Base-by-base conservation (phyloP, 2,888 invertebrate species). In the Steinernema carpocapsae region DNA sequence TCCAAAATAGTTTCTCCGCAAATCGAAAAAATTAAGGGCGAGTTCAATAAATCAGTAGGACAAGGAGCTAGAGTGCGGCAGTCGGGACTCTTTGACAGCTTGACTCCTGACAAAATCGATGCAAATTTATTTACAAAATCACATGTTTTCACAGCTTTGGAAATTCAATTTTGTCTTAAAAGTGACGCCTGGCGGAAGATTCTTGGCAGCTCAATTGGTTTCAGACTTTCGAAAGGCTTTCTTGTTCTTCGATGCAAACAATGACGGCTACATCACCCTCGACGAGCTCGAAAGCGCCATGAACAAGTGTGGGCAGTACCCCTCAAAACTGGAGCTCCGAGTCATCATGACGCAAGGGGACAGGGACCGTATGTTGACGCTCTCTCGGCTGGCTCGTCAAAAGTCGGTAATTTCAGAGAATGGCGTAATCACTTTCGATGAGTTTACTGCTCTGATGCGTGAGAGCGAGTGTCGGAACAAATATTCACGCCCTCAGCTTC, bases 361-460 rank as follows among this genome's bases (percentile, higher is more conserved):
- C 78, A 80, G 83, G 70, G 86, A 86, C 76, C 80, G 86, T 85
- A 70, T 71, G 83, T 73, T 64, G 22, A 74, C 70, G 72, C 6
- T 12, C 7, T 24, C 19, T 48, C n/a, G 19, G 24, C 10, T 32
- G n/a, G 19, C 12, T 72, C 22, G 4, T 52, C 0, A 51, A 43
- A 72, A 56, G 37, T 7, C 7, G 14, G 17, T n/a, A 64, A 29
- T 76, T 84, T 45, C 75, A 86, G 86, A 82, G 70, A 85, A 86
- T 77, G 86, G 86, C 17, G 83, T 85, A 70, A 84, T 86, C 70
- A 85, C 84, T 1, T 85, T 85, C 72, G 85, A 86, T 76, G 86
- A 86, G 76, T 86, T 86, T 76, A 78, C 82, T 17, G 78, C 81
- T 46, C 72, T 86, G 73, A 85, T 86, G 85, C 78, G 79, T 71